Evolutionary conservation across 2,888 invertebrate species (phyloP).

Genomic region (Embidobia sp.): DNA sequence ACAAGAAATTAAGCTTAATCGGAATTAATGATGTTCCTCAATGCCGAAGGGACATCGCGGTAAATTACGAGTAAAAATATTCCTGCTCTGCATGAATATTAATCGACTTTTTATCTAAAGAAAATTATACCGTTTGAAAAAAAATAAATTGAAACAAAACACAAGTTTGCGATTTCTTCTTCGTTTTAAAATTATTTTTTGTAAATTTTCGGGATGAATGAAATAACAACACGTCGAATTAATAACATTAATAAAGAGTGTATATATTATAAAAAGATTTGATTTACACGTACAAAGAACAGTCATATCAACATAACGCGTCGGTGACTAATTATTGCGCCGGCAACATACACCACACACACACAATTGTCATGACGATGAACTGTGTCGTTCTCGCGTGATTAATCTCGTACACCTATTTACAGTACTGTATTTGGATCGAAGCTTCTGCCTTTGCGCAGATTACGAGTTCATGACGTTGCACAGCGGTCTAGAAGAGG

Average conservation of each 20-base stretch:
- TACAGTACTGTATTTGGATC: constrained; percentile 35
- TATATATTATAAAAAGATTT: constrained; percentile 34
- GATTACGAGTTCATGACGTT: background rate
- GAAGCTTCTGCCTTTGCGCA: constrained; percentile 9
- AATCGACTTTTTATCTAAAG: too few species aligned
- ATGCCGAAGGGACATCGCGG: too few species aligned
- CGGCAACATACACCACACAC: constrained; percentile 9
- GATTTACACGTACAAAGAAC: constrained; percentile 23
- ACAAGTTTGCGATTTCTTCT: too few species aligned
- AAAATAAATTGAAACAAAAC: too few species aligned
- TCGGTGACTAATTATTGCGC: constrained; percentile 4
- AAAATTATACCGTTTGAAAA: too few species aligned
- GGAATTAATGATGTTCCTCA: too few species aligned
- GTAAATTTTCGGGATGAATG: too few species aligned
- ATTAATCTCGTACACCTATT: constrained; percentile 30
- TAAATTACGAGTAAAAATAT: too few species aligned
- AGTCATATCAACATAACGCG: constrained; percentile 23
- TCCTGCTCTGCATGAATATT: too few species aligned
- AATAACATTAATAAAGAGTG: constrained; percentile 43
- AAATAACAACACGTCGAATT: background rate
- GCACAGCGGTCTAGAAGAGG: too few species aligned
- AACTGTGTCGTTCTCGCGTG: background rate
- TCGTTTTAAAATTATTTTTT: too few species aligned
- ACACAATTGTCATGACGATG: constrained; percentile 5
- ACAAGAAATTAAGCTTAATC: too few species aligned